These are phyloP conservation scores for Pardalotus punctatus DNA, from an alignment of 2,113 vertebrate species.

Conservation along the genomic window DNA sequence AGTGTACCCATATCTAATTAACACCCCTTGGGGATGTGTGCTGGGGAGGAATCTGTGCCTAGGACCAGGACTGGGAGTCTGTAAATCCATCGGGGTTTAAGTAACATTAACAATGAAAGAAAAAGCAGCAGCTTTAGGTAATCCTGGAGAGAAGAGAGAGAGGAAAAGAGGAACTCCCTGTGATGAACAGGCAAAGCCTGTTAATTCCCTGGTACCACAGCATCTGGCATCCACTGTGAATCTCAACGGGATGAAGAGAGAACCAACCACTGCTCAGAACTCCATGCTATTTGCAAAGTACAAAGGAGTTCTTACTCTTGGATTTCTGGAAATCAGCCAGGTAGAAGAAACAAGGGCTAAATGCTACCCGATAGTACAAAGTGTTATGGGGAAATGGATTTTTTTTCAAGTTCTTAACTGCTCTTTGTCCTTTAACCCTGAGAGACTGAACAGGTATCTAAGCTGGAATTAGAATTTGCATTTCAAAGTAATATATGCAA, in stretches of 20 bases:
- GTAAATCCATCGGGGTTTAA: not conserved
- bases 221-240: not conserved
- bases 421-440: constrained; percentile 42
- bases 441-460: not conserved
- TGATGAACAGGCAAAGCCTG: not conserved
- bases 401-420: constrained; percentile 26
- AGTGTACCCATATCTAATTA: not conserved
- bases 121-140: not conserved
- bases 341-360: not conserved
- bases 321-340: not conserved
- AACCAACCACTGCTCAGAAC: not conserved
- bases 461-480: constrained; percentile 34
- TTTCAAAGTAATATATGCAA: constrained; percentile 57
- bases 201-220: not conserved
- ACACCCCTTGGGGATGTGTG: not conserved
- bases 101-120: not conserved
- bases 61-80: not conserved
- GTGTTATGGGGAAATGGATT: not conserved
- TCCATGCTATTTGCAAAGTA: not conserved
- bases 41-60: not conserved
- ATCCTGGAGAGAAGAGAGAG: not conserved
- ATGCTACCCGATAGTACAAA: not conserved
- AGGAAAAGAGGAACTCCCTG: not conserved
- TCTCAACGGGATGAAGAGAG: not conserved
- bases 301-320: not conserved